These are phyloP conservation scores for Apostichopus parvimensis DNA, from an alignment of 35 echinoderm and acorn worm species.

Conservation along the genomic window DNA sequence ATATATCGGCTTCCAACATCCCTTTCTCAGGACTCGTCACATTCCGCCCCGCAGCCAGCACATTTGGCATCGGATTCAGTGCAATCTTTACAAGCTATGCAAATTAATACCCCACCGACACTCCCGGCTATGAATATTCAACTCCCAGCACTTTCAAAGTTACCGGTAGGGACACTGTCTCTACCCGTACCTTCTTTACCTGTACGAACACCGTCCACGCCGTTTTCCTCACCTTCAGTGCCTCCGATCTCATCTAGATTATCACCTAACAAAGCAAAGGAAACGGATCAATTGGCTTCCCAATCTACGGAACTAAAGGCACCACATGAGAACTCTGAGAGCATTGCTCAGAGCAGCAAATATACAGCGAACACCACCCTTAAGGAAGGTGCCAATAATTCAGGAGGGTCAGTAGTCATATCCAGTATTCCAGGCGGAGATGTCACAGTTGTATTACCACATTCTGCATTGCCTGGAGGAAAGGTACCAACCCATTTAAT, in stretches of 20 bases:
- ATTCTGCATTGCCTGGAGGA: constrained; percentile 58
- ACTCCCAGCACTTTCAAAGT: constrained; percentile 30
- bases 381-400: background rate
- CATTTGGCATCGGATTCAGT: constrained; percentile 45
- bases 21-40: constrained; percentile 36
- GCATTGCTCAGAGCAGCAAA: background rate
- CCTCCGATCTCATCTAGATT: background rate
- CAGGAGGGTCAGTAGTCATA: background rate
- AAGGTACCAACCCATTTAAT: constrained; percentile 84
- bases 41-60: constrained; percentile 33
- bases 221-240: background rate
- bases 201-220: background rate
- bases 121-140: constrained; percentile 47
- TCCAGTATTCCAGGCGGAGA: constrained; percentile 16
- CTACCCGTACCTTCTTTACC: constrained; percentile 7
- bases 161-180: constrained; percentile 25
- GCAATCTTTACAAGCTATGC: constrained; percentile 59
- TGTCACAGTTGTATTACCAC: constrained; percentile 68
- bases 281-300: background rate
- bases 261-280: background rate
- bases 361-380: background rate
- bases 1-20: constrained; percentile 23
- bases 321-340: background rate
- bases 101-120: constrained; percentile 36
- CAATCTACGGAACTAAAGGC: background rate